Percentiles rank a stretch among this genome's conserved stretches.
These are phyloP conservation scores for Monomorium pharaonis DNA, from an alignment of 1,140 invertebrate genomes.

Conservation along the genomic window DNA sequence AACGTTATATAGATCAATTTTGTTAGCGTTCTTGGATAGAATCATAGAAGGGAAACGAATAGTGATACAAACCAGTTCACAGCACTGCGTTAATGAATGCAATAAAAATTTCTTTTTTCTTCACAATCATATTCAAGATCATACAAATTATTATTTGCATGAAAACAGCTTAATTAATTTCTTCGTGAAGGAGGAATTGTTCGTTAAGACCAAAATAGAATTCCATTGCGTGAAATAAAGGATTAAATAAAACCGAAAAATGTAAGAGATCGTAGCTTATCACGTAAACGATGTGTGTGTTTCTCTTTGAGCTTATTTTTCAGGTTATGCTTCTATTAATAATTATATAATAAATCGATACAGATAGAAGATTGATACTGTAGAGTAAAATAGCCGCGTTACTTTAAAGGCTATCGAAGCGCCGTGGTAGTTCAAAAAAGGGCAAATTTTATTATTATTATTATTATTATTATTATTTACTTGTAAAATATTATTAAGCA, in stretches of 20 bases:
- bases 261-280: background rate
- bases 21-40: background rate
- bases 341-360: slow-evolving; percentile 46
- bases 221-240: background rate
- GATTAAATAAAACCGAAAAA: slow-evolving; percentile 10
- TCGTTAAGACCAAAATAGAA: background rate
- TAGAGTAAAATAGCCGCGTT: background rate
- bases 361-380: background rate
- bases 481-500: background rate
- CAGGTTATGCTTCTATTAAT: slow-evolving; percentile 39
- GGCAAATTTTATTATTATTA: slow-evolving; percentile 10
- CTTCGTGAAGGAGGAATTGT: background rate
- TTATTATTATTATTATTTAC: no score
- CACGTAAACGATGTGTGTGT: background rate
- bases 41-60: background rate
- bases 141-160: background rate
- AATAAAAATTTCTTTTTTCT: background rate
- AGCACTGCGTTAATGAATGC: background rate
- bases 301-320: slow-evolving; percentile 38
- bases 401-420: background rate
- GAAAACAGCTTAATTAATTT: background rate
- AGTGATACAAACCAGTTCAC: background rate
- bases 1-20: background rate
- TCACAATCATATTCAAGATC: background rate
- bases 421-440: background rate